Evolutionary conservation across 2,113 vertebrate species (phyloP), one percentile per base, ranked within the genome.

Genomic region (Chamaetylas fuelleborni): DNA sequence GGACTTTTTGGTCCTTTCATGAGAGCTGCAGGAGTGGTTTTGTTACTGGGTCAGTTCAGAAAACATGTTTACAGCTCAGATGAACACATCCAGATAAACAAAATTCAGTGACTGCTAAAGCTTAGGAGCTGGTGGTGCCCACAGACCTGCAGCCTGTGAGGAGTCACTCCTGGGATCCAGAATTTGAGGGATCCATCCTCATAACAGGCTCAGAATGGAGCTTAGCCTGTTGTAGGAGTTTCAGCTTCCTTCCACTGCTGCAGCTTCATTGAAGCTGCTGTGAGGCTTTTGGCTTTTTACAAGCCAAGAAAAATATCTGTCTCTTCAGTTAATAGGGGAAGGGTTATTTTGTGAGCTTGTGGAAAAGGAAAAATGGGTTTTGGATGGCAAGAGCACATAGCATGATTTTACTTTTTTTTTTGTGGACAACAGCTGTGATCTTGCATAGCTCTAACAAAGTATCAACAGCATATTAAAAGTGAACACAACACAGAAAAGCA

Each of bases 381-480:
- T 95, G 84, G 91, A 94, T 92, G 87, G 94, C 78, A 94, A 82
- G 73, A 87, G 84, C 84, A 89, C 57, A 92, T 24, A 85, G 84
- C 53, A 8, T 53, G 60, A 61, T 89, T 93, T 87, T 81, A 34
- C 14, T 71, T 19, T 20, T 45, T 53, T 77, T 72, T 71, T 66
- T 47, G 3, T n/a, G 43, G 72, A 60, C 64, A 88, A 78, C 86
- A 96, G 86, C 95, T 96, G 95, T 93, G 94, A 88, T 94, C 91
- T 95, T 88, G 86, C 86, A 92, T 71, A 87, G 94, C 86, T 93
- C 26, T 88, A 93, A 81, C 88, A 84, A 86, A 94, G 78, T 92
- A 96, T 58, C 82, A 86, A 80, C 95, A 90, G 58, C 22, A 51
- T 42, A 88, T 90, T 92, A 93, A 60, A 90, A 80, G 48, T 29